phyloP scores from a whole-genome alignment of 2,113 vertebrate genomes.

The Planiliza haematocheilus region DNA sequence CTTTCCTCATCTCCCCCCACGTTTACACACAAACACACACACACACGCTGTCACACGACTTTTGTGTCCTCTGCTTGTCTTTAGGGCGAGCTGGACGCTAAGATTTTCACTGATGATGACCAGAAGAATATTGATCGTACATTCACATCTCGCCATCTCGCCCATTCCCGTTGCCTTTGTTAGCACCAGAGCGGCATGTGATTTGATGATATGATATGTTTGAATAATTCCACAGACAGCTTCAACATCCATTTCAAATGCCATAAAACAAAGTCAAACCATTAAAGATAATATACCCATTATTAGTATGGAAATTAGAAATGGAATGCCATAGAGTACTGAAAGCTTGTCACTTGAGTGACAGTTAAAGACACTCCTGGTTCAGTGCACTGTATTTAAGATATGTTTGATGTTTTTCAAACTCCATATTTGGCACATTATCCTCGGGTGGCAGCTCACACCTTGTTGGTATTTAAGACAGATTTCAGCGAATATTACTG shows the following conservation, averaged over 20 bases:
- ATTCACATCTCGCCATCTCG: slow-evolving; percentile 32
- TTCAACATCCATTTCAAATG: slow-evolving; percentile 71
- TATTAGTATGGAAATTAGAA: slow-evolving; percentile 83
- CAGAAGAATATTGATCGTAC: slow-evolving; percentile 33
- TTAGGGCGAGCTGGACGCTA: slow-evolving; percentile 2
- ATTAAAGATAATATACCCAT: slow-evolving; percentile 80
- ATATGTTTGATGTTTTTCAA: slow-evolving; percentile 80
- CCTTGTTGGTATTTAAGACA: slow-evolving; percentile 83
- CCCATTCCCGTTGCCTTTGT: slow-evolving; percentile 47
- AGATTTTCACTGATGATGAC: slow-evolving; percentile 32
- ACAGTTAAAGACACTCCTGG: slow-evolving; percentile 79
- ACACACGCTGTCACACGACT: not conserved
- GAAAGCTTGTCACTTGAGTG: slow-evolving; percentile 82
- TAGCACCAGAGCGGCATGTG: slow-evolving; percentile 53
- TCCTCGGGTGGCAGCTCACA: slow-evolving; percentile 72
- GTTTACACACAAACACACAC: no score
- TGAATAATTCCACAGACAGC: slow-evolving; percentile 66
- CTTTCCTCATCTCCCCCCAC: not conserved
- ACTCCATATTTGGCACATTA: slow-evolving; percentile 81
- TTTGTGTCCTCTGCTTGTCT: not conserved
- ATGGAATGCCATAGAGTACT: slow-evolving; percentile 59
- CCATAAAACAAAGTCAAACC: slow-evolving; percentile 78
- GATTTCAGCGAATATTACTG: slow-evolving; percentile 74
- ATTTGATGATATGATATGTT: slow-evolving; percentile 70
- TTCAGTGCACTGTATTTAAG: slow-evolving; percentile 81